phyloP scores from a whole-genome alignment of 2,888 invertebrate species.

The Lochmaea crataegi region DNA sequence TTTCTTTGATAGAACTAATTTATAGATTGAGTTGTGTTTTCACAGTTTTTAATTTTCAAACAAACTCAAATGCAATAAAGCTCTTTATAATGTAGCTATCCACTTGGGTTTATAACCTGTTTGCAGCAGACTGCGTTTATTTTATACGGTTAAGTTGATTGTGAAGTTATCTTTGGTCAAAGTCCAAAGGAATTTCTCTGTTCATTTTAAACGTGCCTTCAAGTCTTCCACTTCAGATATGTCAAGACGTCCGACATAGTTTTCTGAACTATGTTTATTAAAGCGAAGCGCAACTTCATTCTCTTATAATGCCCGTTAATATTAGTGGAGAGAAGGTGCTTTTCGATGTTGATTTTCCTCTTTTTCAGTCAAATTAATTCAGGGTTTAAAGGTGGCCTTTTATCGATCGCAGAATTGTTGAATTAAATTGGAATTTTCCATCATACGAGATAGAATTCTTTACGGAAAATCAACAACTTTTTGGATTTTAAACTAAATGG shows the following conservation, averaged over 20 bases:
- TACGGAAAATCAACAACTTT: background rate
- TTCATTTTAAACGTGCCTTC: constrained; percentile 10
- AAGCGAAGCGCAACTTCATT: background rate
- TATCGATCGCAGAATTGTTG: background rate
- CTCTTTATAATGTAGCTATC: background rate
- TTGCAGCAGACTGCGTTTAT: background rate
- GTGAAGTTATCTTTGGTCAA: background rate
- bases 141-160: background rate
- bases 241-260: constrained; percentile 14
- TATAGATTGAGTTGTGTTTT: too few species aligned
- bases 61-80: too few species aligned
- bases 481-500: background rate
- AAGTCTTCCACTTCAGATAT: background rate
- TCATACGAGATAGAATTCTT: background rate
- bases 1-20: too few species aligned
- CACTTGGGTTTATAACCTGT: too few species aligned
- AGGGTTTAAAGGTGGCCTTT: background rate
- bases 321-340: background rate
- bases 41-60: too few species aligned
- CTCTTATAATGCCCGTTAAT: constrained; percentile 11
- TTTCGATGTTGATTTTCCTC: background rate
- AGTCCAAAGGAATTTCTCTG: constrained; percentile 1
- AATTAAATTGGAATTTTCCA: background rate
- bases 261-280: constrained; percentile 17
- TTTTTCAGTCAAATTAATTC: background rate